phyloP scores from a whole-genome alignment of 1,140 invertebrate species.

The Drosophila serrata region DNA sequence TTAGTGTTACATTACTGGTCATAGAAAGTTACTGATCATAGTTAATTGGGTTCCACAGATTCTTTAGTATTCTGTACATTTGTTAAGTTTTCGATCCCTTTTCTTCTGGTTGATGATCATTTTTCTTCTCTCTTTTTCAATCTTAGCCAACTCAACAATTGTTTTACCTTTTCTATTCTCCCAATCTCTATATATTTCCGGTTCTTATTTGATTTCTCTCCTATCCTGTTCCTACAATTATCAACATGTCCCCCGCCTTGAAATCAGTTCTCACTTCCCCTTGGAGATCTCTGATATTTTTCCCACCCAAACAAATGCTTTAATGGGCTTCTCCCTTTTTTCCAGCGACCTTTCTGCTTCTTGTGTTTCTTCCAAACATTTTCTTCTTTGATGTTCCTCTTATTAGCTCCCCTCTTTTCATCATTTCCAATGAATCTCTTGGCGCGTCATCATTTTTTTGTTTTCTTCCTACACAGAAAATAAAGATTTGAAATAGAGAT shows the following conservation, averaged over 20 bases:
- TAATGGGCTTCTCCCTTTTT: background rate
- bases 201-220: background rate
- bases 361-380: constrained; percentile 19
- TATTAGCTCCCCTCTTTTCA: constrained; percentile 24
- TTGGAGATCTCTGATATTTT: background rate
- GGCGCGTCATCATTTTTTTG: constrained; percentile 17
- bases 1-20: too few relatives aligned
- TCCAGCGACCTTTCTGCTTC: constrained; percentile 1
- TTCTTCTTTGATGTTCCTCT: constrained; percentile 19
- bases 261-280: background rate
- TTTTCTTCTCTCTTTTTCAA: background rate
- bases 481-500: background rate
- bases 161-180: background rate
- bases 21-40: too few relatives aligned
- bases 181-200: constrained; percentile 4
- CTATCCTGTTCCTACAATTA: constrained; percentile 1
- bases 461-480: constrained; percentile 7
- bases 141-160: background rate
- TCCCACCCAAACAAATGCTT: constrained; percentile 12
- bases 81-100: too few relatives aligned
- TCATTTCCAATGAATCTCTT: constrained; percentile 26
- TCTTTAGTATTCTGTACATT: too few relatives aligned
- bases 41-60: too few relatives aligned
- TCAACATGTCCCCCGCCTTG: background rate
- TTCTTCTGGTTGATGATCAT: too few relatives aligned